Evolutionary conservation across 2,888 invertebrate genomes (phyloP).

Genomic region (Stictocephala bisonia): DNA sequence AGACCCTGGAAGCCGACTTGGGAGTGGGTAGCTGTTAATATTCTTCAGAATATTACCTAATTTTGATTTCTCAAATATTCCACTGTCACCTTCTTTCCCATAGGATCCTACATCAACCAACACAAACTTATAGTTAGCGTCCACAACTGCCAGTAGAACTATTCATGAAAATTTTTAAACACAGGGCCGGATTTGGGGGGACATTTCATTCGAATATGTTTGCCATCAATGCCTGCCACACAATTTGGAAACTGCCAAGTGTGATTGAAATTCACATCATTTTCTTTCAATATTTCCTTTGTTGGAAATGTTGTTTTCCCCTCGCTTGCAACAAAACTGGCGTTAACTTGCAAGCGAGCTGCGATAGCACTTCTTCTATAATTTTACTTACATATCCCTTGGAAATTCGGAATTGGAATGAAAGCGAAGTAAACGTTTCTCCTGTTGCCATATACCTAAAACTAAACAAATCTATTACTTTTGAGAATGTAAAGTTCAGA

Average conservation of each 20-base stretch:
- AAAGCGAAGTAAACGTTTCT: conserved; percentile 59
- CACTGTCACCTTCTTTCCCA: conserved; percentile 42
- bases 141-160: conserved; percentile 49
- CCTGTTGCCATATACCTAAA: conserved; percentile 60
- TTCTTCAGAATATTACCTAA: too few relatives aligned
- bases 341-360: conserved; percentile 56
- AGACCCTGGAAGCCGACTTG: too few relatives aligned
- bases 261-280: too few relatives aligned
- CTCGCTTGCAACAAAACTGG: too few relatives aligned
- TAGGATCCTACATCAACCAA: conserved; percentile 45
- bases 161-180: conserved; percentile 50
- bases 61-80: conserved; percentile 40
- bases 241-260: conserved; percentile 54
- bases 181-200: conserved; percentile 45
- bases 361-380: conserved; percentile 57
- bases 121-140: conserved; percentile 49
- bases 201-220: conserved; percentile 48
- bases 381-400: conserved; percentile 60
- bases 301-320: too few relatives aligned
- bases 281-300: too few relatives aligned
- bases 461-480: conserved; percentile 43
- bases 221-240: conserved; percentile 51
- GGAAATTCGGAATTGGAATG: conserved; percentile 61
- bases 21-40: too few relatives aligned
- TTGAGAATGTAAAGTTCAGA: too few relatives aligned